Evolutionary conservation across 2,888 invertebrate species (phyloP), one percentile per base, ranked within the genome.

Genomic region (Diarsia brunnea): DNA sequence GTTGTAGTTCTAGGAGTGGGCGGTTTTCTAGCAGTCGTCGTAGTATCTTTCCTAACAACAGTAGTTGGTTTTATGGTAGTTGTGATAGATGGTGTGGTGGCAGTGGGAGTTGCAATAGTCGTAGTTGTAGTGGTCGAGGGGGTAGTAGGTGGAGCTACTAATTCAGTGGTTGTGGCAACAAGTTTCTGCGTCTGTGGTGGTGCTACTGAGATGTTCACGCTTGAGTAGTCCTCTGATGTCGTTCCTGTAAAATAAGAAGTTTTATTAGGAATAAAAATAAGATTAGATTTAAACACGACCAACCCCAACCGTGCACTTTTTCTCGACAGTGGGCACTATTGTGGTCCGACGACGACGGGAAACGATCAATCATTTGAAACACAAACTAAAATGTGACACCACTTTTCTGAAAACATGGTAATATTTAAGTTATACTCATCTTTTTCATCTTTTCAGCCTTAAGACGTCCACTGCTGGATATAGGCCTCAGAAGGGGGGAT

Each of bases 101-200:
- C 78, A n/a, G 84, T 85, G 47, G 82, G 73, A n/a, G 47, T 64
- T 4, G 31, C 49, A 19, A n/a, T 67, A 8, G 79, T 77, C 21
- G 73, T 72, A 16, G 82, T 84, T 38, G 81, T 82, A 51, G 79
- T 27, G 2, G 77, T 78, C 55, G 84, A 75, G 1, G 55, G 65
- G n/a, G 73, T 73, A 8, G 82, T 74, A 69, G 24, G 49, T 4
- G 0, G 7, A 53, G 68, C 73, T 16, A 47, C 21, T 24, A 60
- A 38, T 51, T 69, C 69, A 31, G 87, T 75, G 55, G 89, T 88
- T 71, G 89, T 87, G 3, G 90, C 90, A 31, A 94, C 86, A 43
- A 92, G 86, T 82, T 93, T 93, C 73, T 93, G 90, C 1, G 92
- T 93, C 82, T 91, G 92, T 2, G 93, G 93, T 47, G 78, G 75